phyloP scores from a whole-genome alignment of 2,888 invertebrate species.

The Galerucella pusilla region DNA sequence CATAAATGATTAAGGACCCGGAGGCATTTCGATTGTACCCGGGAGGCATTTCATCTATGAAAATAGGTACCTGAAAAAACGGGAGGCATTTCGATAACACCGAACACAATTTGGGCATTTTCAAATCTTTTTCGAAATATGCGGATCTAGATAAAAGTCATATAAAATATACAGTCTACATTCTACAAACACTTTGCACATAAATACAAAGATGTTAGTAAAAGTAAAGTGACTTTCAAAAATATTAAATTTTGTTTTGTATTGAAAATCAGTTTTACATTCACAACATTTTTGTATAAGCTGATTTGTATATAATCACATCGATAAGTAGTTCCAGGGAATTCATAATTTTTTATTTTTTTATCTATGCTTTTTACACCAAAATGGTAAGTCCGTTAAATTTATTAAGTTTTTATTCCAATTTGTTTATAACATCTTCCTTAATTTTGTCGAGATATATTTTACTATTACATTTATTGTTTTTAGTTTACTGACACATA shows the following conservation, averaged over 20 bases:
- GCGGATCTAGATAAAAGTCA: not conserved
- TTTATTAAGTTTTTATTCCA: too few relatives aligned
- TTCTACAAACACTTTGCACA: constrained; percentile 2
- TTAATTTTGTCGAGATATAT: too few relatives aligned
- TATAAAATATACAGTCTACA: constrained; percentile 9
- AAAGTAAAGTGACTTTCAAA: constrained; percentile 8
- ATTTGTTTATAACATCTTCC: too few relatives aligned
- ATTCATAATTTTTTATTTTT: not conserved
- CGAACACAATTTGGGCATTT: too few relatives aligned
- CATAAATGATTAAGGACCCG: too few relatives aligned
- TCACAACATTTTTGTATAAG: constrained; percentile 14
- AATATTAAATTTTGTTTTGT: not conserved
- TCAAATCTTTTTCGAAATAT: not conserved
- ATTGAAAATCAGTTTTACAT: not conserved
- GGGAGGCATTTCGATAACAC: too few relatives aligned
- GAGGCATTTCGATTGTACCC: too few relatives aligned
- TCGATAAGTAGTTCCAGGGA: not conserved
- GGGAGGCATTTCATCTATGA: too few relatives aligned
- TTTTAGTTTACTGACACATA: too few relatives aligned
- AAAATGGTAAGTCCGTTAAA: too few relatives aligned
- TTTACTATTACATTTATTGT: too few relatives aligned
- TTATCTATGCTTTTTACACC: not conserved
- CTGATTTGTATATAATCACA: constrained; percentile 7
- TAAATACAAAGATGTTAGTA: constrained; percentile 21
- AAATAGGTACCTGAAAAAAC: too few relatives aligned